phyloP scores from a whole-genome alignment of 1,140 invertebrate species.

The Phortica variegata region DNA sequence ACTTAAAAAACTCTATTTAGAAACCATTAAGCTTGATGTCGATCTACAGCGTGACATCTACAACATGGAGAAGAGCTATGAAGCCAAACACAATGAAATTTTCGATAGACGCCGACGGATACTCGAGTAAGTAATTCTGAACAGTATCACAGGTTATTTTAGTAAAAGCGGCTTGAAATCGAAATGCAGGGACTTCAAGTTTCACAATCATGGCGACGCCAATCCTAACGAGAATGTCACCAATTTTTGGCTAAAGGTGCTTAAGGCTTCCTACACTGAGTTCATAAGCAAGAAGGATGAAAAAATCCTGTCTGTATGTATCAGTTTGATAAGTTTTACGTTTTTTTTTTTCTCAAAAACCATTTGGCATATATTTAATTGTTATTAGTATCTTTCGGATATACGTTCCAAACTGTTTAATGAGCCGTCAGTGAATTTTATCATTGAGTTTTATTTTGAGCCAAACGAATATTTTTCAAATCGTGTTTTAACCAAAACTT shows the following conservation, averaged over 20 bases:
- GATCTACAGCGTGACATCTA: constrained; percentile 89
- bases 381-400: constrained; percentile 23
- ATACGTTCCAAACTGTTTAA: constrained; percentile 34
- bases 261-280: constrained; percentile 75
- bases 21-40: constrained; percentile 77
- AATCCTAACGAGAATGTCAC: constrained; percentile 67
- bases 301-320: constrained; percentile 73
- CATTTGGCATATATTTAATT: background rate
- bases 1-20: constrained; percentile 82
- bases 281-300: constrained; percentile 76
- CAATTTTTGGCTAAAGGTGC: constrained; percentile 90
- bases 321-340: background rate
- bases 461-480: constrained; percentile 90
- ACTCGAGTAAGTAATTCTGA: constrained; percentile 30
- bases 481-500: constrained; percentile 81
- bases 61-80: constrained; percentile 79
- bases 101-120: constrained; percentile 48
- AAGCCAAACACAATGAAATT: constrained; percentile 56
- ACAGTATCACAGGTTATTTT: too few relatives aligned
- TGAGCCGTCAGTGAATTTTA: constrained; percentile 63
- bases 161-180: background rate
- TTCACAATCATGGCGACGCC: constrained; percentile 33
- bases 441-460: constrained; percentile 82
- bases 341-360: background rate
- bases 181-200: constrained; percentile 27